Percentiles rank a stretch among this genome's conserved stretches.
Evolutionary conservation across 1,140 invertebrate genomes (phyloP).

Genomic region (Sitobion miscanthi): DNA sequence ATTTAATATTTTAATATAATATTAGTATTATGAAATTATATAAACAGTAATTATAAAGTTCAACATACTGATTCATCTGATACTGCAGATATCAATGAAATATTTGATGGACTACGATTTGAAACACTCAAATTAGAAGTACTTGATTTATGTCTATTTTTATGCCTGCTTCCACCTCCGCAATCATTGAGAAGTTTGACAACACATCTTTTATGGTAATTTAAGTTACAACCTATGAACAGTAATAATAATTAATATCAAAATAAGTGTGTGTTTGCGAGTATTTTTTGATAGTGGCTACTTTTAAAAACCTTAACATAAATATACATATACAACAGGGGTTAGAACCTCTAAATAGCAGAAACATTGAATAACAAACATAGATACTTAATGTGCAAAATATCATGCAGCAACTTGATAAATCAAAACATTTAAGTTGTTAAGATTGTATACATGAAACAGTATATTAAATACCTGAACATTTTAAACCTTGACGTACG

Average conservation of each 20-base stretch:
- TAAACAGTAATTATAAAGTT: not conserved
- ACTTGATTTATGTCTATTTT: constrained; percentile 65
- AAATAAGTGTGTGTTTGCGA: not conserved
- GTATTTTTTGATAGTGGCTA: not conserved
- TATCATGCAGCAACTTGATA: not conserved
- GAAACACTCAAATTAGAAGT: constrained; percentile 68
- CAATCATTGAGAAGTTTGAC: constrained; percentile 99
- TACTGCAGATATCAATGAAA: constrained; percentile 64
- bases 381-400: not conserved
- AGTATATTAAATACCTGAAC: constrained; percentile 80
- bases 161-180: constrained; percentile 64
- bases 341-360: not conserved
- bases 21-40: not conserved
- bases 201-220: constrained; percentile 98
- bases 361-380: not conserved
- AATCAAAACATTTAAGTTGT: not conserved
- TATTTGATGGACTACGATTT: constrained; percentile 72
- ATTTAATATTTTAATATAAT: not conserved
- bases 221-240: constrained; percentile 87
- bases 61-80: constrained; percentile 63
- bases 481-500: constrained; percentile 97
- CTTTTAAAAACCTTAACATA: not conserved
- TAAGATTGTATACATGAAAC: not conserved
- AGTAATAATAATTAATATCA: not conserved
- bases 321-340: not conserved